Evolutionary conservation across 92 coral and sea anemone species (phyloP).

Genomic region (Pocillopora grandis): DNA sequence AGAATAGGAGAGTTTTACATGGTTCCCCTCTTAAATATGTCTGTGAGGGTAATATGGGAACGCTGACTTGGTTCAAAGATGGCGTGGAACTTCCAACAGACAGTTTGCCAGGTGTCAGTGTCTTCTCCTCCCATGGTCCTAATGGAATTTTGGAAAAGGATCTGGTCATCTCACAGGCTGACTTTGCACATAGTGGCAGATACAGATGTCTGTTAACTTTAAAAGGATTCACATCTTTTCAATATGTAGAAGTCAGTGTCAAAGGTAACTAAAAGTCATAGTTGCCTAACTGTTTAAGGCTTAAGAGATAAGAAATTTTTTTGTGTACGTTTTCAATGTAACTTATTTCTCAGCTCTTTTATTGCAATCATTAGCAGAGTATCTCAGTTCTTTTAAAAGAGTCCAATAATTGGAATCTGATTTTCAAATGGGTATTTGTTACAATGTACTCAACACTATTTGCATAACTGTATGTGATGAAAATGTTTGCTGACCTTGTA

Average conservation of each 20-base stretch:
- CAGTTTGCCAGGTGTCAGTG: not conserved
- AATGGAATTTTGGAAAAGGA: not conserved
- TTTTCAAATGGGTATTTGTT: too few relatives aligned
- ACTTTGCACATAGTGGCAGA: not conserved
- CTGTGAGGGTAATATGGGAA: constrained; percentile 3
- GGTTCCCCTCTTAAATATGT: constrained; percentile 7
- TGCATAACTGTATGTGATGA: too few relatives aligned
- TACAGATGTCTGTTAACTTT: constrained; percentile 7
- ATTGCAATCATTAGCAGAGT: too few relatives aligned
- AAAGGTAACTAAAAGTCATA: not conserved
- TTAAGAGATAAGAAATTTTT: too few relatives aligned
- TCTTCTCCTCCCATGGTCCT: not conserved
- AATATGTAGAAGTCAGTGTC: not conserved
- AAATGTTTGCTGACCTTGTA: too few relatives aligned
- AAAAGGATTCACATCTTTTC: too few relatives aligned
- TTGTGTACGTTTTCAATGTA: too few relatives aligned
- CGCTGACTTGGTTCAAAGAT: constrained; percentile 6
- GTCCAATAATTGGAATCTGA: too few relatives aligned
- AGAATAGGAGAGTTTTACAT: not conserved
- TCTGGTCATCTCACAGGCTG: constrained; percentile 1
- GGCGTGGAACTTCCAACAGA: not conserved
- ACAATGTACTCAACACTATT: too few relatives aligned
- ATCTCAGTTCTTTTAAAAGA: too few relatives aligned
- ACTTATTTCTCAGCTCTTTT: too few relatives aligned
- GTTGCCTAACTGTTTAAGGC: too few relatives aligned